phyloP scores from a whole-genome alignment of 2,888 invertebrate genomes.

The Andrena marginata region DNA sequence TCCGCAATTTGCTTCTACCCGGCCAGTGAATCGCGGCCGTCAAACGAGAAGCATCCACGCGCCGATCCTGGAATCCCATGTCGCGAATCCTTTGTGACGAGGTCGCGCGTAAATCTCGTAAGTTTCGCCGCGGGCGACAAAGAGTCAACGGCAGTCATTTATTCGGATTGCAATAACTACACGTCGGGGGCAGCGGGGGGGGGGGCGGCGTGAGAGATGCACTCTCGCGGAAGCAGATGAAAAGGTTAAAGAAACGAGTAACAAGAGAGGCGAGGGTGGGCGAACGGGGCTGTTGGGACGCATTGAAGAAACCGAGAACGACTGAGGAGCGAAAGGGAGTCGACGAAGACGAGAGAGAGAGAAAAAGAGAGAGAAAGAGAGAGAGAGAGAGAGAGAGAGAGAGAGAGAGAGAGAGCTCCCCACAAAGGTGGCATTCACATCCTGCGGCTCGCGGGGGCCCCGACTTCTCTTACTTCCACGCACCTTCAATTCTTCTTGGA shows the following conservation, averaged over 20 bases:
- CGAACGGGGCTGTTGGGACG: constrained; percentile 15
- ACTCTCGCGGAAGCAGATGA: constrained; percentile 60
- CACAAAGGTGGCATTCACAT: constrained; percentile 47
- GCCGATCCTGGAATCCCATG: not conserved
- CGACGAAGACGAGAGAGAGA: constrained; percentile 37
- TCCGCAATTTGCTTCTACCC: not conserved
- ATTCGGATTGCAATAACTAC: constrained; percentile 60
- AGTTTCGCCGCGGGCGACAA: constrained; percentile 33
- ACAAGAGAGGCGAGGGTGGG: constrained; percentile 26
- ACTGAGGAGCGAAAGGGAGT: constrained; percentile 13
- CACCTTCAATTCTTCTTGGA: constrained; percentile 54
- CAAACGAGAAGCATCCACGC: not conserved
- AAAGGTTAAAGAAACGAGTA: constrained; percentile 59
- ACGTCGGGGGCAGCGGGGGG: not conserved
- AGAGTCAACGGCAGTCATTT: constrained; percentile 63
- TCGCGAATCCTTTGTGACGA: constrained; percentile 1
- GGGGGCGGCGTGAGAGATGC: constrained; percentile 36
- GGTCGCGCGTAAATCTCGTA: constrained; percentile 17
- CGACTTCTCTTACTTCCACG: constrained; percentile 31
- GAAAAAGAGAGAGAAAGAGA: too few species aligned
- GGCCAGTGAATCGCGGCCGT: not conserved
- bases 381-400: constrained; percentile 54
- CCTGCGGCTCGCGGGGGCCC: constrained; percentile 30
- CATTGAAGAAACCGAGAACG: constrained; percentile 21
- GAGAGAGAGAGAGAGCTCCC: constrained; percentile 41